Conservation (phyloP, 53 echinoderm and acorn worm genomes). For the Hippasteria phrygiana region DNA sequence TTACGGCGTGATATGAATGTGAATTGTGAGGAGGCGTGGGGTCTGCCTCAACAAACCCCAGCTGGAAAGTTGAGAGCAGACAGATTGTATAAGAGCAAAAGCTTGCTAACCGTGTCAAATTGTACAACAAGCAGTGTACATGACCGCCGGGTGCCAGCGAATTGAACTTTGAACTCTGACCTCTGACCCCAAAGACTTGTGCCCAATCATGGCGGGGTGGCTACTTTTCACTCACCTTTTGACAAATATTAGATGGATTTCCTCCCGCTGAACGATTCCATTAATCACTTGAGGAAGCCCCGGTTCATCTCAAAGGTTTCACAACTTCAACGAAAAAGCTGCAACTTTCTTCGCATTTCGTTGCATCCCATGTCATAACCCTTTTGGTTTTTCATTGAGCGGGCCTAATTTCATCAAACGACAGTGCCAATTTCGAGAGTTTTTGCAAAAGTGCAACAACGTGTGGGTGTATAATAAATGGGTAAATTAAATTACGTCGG, state of each 20-base stretch:
- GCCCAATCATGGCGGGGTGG: neutral
- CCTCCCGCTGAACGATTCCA: neutral
- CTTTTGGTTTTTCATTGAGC: neutral
- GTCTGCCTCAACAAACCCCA: slow-evolving; percentile 11
- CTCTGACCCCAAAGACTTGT: neutral
- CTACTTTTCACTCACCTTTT: neutral
- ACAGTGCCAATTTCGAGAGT: neutral
- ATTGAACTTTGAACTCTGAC: neutral
- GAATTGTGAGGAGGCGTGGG: slow-evolving; percentile 24
- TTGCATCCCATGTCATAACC: neutral
- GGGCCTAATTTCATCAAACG: neutral
- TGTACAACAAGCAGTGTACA: neutral
- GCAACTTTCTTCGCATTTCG: neutral
- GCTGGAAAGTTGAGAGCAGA: neutral
- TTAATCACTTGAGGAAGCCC: too few species aligned
- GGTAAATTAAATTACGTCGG: slow-evolving; percentile 40
- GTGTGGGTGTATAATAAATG: slow-evolving; percentile 29
- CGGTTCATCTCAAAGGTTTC: too few species aligned
- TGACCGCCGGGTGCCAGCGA: neutral
- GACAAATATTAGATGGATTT: slow-evolving; percentile 5
- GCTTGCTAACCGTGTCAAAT: too few species aligned
- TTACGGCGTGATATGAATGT: slow-evolving; percentile 32
- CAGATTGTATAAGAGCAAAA: too few species aligned
- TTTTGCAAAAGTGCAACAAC: slow-evolving; percentile 5
- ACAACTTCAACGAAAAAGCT: too few species aligned